These are phyloP conservation scores for Chionis minor DNA, from an alignment of 2,113 vertebrate species.

Conservation along the genomic window DNA sequence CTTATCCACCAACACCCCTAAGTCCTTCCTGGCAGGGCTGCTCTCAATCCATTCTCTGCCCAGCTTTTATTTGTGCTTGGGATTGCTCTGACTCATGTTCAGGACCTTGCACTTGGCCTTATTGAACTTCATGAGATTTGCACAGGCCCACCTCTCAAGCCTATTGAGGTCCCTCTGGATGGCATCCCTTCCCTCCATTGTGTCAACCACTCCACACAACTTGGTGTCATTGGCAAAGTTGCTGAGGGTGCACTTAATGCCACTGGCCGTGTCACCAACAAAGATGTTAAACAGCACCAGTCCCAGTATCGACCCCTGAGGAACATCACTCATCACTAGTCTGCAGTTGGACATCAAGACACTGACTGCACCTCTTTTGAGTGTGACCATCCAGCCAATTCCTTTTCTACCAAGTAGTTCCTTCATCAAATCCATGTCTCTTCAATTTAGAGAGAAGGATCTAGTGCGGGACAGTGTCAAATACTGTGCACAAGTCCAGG, in stretches of 20 bases:
- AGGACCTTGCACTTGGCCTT: background rate
- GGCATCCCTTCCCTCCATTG: background rate
- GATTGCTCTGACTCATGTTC: background rate
- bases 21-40: background rate
- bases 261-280: background rate
- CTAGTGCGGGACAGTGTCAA: background rate
- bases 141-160: background rate
- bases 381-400: background rate
- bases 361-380: background rate
- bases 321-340: background rate
- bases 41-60: background rate
- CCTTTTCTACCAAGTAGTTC: background rate
- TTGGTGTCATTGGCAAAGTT: background rate
- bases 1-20: background rate
- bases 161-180: background rate
- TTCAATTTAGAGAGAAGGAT: background rate
- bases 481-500: background rate
- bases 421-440: background rate
- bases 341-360: background rate
- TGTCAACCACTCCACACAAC: background rate
- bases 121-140: background rate
- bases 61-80: background rate
- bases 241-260: background rate
- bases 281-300: background rate
- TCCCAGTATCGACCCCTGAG: background rate